Evolutionary conservation across 64 coral and sea anemone species (phyloP).

Genomic region (Orbicella faveolata): DNA sequence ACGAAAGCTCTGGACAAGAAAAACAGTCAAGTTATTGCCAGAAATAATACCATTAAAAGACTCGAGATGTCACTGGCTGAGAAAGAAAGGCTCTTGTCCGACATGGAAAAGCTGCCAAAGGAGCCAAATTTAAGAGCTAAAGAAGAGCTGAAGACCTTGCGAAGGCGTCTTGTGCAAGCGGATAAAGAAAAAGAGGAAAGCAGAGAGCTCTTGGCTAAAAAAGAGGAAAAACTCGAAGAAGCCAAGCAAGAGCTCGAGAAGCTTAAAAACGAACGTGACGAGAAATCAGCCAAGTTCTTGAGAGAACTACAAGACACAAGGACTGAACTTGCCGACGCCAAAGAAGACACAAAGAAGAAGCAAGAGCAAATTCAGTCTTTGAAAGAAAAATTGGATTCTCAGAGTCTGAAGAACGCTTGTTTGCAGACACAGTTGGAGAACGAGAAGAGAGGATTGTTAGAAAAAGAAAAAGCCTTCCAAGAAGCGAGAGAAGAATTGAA

Average conservation of each 20-base stretch:
- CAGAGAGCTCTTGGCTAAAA: constrained; percentile 6
- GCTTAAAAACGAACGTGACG: not conserved
- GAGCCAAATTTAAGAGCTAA: constrained; percentile 39
- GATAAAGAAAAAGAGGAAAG: constrained; percentile 49
- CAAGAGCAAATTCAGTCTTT: constrained; percentile 52
- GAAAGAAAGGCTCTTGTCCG: constrained; percentile 38
- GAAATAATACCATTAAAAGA: constrained; percentile 84
- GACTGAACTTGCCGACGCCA: constrained; percentile 23
- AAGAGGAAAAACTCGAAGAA: constrained; percentile 22
- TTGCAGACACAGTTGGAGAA: constrained; percentile 2
- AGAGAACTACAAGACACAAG: constrained; percentile 15
- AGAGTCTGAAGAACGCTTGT: not conserved
- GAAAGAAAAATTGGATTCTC: constrained; percentile 20
- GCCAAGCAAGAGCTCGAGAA: not conserved
- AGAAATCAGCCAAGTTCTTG: not conserved
- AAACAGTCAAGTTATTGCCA: constrained; percentile 87
- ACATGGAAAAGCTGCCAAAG: constrained; percentile 23
- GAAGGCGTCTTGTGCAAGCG: constrained; percentile 36
- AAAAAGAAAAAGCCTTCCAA: constrained; percentile 1
- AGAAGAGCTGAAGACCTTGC: constrained; percentile 55
- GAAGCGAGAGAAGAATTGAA: not conserved
- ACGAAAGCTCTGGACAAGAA: constrained; percentile 95
- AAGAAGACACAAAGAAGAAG: constrained; percentile 24
- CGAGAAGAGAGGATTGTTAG: not conserved
- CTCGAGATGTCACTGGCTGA: constrained; percentile 67